phyloP scores from a whole-genome alignment of 2,113 vertebrate genomes.

The Epinephelus lanceolatus region DNA sequence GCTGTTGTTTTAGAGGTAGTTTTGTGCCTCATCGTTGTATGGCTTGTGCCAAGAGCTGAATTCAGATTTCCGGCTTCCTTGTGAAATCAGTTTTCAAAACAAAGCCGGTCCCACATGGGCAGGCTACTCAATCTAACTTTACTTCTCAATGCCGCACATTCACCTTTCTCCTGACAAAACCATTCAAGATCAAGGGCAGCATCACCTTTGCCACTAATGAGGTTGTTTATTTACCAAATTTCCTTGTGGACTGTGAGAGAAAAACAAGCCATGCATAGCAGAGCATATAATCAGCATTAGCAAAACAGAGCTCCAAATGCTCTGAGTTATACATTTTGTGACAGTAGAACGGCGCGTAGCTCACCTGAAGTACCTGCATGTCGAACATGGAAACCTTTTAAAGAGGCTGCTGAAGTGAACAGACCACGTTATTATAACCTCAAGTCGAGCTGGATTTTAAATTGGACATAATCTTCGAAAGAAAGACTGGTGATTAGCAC shows the following conservation, averaged over 20 bases:
- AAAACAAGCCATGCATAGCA: slow-evolving; percentile 71
- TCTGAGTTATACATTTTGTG: slow-evolving; percentile 42
- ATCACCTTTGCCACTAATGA: slow-evolving; percentile 80
- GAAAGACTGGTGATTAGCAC: neutral
- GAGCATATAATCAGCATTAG: slow-evolving; percentile 70
- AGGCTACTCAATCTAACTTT: slow-evolving; percentile 56
- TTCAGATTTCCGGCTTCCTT: slow-evolving; percentile 30
- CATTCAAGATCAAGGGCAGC: slow-evolving; percentile 74
- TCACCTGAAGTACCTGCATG: slow-evolving; percentile 32
- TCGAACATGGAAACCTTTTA: slow-evolving; percentile 43
- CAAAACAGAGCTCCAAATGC: slow-evolving; percentile 50
- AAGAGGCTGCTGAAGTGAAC: slow-evolving; percentile 33
- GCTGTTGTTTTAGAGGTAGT: neutral
- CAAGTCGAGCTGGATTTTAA: slow-evolving; percentile 14
- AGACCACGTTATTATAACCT: slow-evolving; percentile 3
- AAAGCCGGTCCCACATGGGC: slow-evolving; percentile 36
- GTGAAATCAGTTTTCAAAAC: slow-evolving; percentile 42
- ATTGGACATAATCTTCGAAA: slow-evolving; percentile 18
- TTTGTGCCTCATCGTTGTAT: neutral
- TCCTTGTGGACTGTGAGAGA: slow-evolving; percentile 68
- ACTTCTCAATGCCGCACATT: slow-evolving; percentile 54
- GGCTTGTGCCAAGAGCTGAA: slow-evolving; percentile 24
- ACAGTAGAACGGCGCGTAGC: slow-evolving; percentile 21
- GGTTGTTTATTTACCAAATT: slow-evolving; percentile 78
- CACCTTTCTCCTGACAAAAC: slow-evolving; percentile 63